Evolutionary conservation across 2,888 invertebrate species (phyloP).

Genomic region (Phymatocera aterrima): DNA sequence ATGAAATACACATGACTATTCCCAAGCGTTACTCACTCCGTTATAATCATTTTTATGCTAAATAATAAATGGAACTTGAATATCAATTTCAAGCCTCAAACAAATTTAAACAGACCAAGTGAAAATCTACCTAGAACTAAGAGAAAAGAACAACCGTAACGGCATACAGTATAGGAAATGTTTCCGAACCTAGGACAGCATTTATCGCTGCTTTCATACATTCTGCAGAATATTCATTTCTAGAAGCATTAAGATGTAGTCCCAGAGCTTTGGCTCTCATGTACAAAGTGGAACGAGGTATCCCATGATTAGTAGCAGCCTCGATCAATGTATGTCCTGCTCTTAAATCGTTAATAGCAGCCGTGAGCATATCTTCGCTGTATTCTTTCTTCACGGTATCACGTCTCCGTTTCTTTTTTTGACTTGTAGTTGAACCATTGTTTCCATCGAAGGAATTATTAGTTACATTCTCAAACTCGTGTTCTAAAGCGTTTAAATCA

Average conservation of each 20-base stretch:
- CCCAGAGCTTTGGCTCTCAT: constrained; percentile 72
- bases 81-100: no score
- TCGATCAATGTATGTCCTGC: constrained; percentile 71
- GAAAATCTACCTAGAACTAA: no score
- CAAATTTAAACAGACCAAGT: no score
- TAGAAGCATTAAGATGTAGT: constrained; percentile 69
- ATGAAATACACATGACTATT: no score
- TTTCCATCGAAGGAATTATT: not conserved
- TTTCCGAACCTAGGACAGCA: constrained; percentile 71
- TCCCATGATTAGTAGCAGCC: constrained; percentile 70
- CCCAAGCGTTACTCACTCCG: no score
- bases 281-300: constrained; percentile 74
- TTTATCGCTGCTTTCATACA: constrained; percentile 72
- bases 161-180: not conserved
- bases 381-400: constrained; percentile 67
- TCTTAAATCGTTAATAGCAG: constrained; percentile 71
- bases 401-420: constrained; percentile 62
- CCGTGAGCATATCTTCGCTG: constrained; percentile 69
- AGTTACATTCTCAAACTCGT: constrained; percentile 51
- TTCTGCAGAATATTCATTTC: constrained; percentile 72
- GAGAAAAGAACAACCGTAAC: no score
- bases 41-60: no score
- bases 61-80: no score
- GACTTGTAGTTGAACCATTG: constrained; percentile 47
- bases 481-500: constrained; percentile 52